Evolutionary conservation across 2,113 vertebrate genomes (phyloP).

Genomic region (Harpagus bidentatus): DNA sequence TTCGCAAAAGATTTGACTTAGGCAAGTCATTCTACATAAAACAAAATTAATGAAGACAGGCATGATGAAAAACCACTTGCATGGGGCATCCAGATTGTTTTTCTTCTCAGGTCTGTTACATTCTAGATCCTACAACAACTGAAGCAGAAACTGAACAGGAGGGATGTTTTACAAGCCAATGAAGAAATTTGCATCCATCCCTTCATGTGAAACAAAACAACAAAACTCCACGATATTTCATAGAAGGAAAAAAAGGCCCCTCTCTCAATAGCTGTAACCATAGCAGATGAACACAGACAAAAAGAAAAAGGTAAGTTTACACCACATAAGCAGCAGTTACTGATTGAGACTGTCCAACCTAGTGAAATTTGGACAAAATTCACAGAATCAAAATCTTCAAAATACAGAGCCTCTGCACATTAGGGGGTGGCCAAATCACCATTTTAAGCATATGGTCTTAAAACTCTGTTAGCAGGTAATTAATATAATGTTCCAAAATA

Average conservation of each 20-base stretch:
- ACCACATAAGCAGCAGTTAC: neutral
- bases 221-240: neutral
- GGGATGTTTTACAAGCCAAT: neutral
- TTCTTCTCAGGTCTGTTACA: neutral
- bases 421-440: neutral
- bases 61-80: neutral
- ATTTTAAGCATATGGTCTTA: accelerated
- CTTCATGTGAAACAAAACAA: neutral
- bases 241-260: neutral
- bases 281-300: neutral
- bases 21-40: neutral
- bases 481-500: accelerated
- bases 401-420: neutral
- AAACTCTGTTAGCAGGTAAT: neutral
- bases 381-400: neutral
- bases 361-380: neutral
- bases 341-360: neutral
- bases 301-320: neutral
- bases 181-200: neutral
- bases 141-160: neutral
- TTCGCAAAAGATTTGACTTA: neutral
- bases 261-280: neutral
- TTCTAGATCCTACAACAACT: neutral
- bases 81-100: neutral
- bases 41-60: neutral